These are phyloP conservation scores for Cephus sareptanus DNA, from an alignment of 2,888 invertebrate species.

Conservation along the genomic window DNA sequence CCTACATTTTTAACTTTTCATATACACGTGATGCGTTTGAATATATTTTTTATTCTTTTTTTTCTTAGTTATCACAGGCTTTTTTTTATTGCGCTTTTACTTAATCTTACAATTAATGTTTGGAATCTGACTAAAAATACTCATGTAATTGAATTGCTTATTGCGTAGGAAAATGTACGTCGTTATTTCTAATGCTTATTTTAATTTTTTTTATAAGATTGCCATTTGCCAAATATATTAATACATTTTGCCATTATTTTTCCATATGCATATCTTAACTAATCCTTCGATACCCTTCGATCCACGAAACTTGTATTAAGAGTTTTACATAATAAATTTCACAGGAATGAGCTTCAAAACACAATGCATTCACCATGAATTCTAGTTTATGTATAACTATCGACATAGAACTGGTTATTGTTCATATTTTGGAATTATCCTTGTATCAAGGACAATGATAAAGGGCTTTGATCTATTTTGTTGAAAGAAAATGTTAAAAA, in stretches of 20 bases:
- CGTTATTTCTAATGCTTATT: neutral
- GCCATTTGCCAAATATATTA: neutral
- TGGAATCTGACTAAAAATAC: neutral
- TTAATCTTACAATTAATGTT: neutral
- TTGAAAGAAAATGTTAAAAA: neutral
- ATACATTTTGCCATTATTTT: neutral
- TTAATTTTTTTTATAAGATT: neutral
- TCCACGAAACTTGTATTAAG: neutral
- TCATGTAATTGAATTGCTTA: neutral
- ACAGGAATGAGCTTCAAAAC: neutral
- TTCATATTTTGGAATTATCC: neutral
- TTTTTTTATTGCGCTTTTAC: neutral
- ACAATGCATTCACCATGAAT: neutral
- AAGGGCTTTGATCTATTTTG: neutral
- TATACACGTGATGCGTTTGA: constrained; percentile 4
- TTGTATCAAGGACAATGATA: too few relatives aligned
- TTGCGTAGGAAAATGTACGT: neutral
- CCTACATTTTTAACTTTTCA: constrained; percentile 7
- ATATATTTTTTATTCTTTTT: neutral
- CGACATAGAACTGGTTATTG: neutral
- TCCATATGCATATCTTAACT: neutral
- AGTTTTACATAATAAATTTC: neutral
- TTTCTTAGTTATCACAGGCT: neutral
- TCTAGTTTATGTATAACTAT: neutral
- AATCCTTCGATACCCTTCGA: neutral